These are phyloP conservation scores for Amblyopsis hoosieri DNA, from an alignment of 2,797 vertebrate species.

Conservation along the genomic window DNA sequence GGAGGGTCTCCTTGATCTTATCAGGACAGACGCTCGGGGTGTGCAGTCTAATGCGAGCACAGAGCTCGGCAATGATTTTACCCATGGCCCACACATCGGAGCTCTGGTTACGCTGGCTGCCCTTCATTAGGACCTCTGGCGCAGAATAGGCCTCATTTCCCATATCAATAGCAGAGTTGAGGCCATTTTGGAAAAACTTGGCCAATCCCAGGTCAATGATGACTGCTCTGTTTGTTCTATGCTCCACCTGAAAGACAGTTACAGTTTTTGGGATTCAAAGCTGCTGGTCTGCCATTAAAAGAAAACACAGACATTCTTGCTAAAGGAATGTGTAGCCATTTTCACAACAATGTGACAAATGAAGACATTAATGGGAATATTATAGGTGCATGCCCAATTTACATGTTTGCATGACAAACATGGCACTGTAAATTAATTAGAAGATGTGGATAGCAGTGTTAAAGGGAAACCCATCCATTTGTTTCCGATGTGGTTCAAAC, in stretches of 20 bases:
- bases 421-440: too few species aligned
- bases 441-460: too few species aligned
- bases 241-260: constrained; percentile 68
- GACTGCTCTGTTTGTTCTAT: constrained; percentile 73
- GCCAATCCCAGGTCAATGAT: constrained; percentile 80
- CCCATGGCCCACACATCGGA: constrained; percentile 83
- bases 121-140: constrained; percentile 67
- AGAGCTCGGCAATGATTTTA: constrained; percentile 77
- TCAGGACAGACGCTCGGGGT: constrained; percentile 61
- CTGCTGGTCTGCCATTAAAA: too few species aligned
- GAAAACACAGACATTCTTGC: too few species aligned
- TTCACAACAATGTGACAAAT: too few species aligned
- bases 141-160: constrained; percentile 77
- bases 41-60: constrained; percentile 67
- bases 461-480: too few species aligned
- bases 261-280: not conserved
- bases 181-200: constrained; percentile 70
- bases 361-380: too few species aligned
- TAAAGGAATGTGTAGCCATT: too few species aligned
- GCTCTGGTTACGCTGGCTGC: constrained; percentile 60
- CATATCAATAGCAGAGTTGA: constrained; percentile 71
- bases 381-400: too few species aligned
- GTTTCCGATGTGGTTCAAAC: too few species aligned
- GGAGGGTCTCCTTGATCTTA: constrained; percentile 69
- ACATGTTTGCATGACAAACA: too few species aligned